Percentiles rank a stretch among this genome's conserved stretches.
Evolutionary conservation across 2,888 invertebrate genomes (phyloP).

Genomic region (Subacronicta megacephala): DNA sequence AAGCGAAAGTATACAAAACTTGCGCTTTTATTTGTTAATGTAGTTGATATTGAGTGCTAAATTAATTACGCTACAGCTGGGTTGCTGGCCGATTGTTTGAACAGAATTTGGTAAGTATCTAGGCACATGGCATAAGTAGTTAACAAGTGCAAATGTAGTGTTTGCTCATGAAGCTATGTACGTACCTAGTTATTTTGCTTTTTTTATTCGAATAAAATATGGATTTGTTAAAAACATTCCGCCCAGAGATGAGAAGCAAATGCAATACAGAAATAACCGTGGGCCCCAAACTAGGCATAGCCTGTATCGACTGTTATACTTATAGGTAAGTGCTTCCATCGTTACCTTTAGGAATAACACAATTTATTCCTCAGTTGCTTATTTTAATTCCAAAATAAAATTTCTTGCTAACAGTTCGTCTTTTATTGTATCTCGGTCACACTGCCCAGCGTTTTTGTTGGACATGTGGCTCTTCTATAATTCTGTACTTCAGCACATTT

Average conservation of each 20-base stretch:
- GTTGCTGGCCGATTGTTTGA: not conserved
- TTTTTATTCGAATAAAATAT: not conserved
- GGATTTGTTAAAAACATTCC: too few relatives aligned
- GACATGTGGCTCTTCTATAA: too few relatives aligned
- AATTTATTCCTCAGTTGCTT: too few relatives aligned
- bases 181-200: not conserved
- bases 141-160: not conserved
- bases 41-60: not conserved
- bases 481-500: too few relatives aligned
- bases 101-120: constrained; percentile 17
- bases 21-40: not conserved
- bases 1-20: too few relatives aligned
- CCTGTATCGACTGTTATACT: too few relatives aligned
- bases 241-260: too few relatives aligned
- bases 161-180: not conserved
- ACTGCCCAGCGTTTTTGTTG: too few relatives aligned
- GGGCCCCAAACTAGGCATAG: too few relatives aligned
- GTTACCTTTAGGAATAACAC: not conserved
- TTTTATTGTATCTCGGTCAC: too few relatives aligned
- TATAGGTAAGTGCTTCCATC: not conserved
- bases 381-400: constrained; percentile 20
- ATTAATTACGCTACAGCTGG: not conserved
- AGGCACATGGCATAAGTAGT: not conserved
- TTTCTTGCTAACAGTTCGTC: constrained; percentile 1
- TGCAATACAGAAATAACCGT: too few relatives aligned